These are phyloP conservation scores for Pygoscelis antarcticus DNA, from an alignment of 2,113 vertebrate genomes.

Conservation along the genomic window DNA sequence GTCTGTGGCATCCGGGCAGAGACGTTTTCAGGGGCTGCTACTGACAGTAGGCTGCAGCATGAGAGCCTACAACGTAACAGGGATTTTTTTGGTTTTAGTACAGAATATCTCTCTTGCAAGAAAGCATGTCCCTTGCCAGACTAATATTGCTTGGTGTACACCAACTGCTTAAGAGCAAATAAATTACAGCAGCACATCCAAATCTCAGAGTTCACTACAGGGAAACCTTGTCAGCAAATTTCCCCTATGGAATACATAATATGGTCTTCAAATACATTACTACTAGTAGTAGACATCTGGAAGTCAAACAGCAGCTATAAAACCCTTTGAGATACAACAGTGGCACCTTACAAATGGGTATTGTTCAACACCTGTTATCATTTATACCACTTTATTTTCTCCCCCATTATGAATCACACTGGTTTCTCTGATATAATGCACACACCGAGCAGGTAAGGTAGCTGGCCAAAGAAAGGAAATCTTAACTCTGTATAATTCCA, in stretches of 20 bases:
- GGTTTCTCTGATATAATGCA: neutral
- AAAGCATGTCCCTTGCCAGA: neutral
- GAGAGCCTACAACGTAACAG: neutral
- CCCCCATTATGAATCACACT: neutral
- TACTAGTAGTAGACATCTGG: neutral
- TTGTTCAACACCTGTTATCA: neutral
- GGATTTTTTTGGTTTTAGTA: neutral
- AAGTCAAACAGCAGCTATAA: slow-evolving; percentile 15
- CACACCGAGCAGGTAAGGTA: neutral
- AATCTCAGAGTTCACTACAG: neutral
- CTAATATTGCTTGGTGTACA: neutral
- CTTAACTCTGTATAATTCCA: neutral
- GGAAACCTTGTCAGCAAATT: neutral
- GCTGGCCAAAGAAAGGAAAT: neutral
- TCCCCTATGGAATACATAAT: neutral
- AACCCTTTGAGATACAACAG: neutral
- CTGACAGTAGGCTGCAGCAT: fast-evolving
- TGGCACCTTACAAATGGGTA: neutral
- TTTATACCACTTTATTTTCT: neutral
- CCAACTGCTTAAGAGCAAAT: neutral
- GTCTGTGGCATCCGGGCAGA: neutral
- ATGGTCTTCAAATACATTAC: neutral
- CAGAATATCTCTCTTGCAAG: neutral
- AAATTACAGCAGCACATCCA: neutral
- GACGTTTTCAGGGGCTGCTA: neutral